Evolutionary conservation across 2,113 vertebrate species (phyloP).

Genomic region (Bufo gargarizans): DNA sequence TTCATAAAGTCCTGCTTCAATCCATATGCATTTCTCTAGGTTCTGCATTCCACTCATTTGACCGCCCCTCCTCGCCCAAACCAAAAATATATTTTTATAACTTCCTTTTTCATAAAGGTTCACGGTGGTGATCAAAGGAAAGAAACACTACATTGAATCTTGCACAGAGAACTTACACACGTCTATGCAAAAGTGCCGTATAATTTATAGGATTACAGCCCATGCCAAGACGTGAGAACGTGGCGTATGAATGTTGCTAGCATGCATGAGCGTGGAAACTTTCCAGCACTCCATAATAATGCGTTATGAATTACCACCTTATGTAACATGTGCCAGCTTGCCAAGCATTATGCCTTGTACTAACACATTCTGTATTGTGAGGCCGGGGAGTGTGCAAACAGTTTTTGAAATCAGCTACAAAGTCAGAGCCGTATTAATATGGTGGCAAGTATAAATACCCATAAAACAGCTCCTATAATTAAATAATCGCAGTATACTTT

Average conservation of each 20-base stretch:
- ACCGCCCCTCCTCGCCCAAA: conserved; percentile 20
- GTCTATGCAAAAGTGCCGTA: conserved; percentile 28
- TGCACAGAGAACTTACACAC: conserved; percentile 23
- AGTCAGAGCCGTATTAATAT: background rate
- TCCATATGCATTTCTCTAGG: background rate
- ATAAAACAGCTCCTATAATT: background rate
- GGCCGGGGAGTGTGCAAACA: conserved; percentile 14
- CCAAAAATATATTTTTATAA: conserved; percentile 45
- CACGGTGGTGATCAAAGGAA: conserved; percentile 28
- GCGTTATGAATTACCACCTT: conserved; percentile 54
- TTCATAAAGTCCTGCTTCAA: background rate
- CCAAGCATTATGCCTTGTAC: conserved; percentile 46
- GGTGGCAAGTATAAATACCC: conserved; percentile 25
- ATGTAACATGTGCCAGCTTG: conserved; percentile 54
- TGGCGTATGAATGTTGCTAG: conserved; percentile 40
- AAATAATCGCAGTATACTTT: too few species aligned
- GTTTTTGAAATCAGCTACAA: background rate
- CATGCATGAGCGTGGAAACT: conserved; percentile 43
- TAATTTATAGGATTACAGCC: conserved; percentile 54
- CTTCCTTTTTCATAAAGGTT: conserved; percentile 40
- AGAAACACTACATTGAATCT: conserved; percentile 48
- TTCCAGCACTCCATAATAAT: conserved; percentile 54
- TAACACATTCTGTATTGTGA: conserved; percentile 38
- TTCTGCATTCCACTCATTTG: background rate
- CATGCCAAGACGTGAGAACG: conserved; percentile 34